Base-by-base conservation (phyloP, 2,888 invertebrate genomes). In the Drosophila leonis region DNA sequence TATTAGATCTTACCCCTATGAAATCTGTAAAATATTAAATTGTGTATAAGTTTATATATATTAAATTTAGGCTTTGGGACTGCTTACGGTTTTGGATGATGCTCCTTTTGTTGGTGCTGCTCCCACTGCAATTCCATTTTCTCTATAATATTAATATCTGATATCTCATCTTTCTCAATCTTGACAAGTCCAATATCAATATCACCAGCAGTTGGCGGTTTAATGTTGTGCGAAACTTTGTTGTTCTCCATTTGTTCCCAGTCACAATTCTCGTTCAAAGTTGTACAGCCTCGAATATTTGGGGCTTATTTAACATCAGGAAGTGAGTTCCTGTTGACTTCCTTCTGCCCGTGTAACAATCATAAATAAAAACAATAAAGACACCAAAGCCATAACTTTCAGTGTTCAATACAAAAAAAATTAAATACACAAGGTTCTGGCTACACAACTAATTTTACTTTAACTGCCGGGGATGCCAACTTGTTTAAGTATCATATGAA, bases 111-210 rank as follows among this genome's bases (percentile, higher is more conserved):
- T 15, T 46, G 66, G 5, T 27, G 33, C n/a, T 65, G 41, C 10
- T 67, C 67, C 67, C 67, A 67, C 10, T 49, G 66, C 49, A 67
- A 35, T 18, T 66, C 67, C 67, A 56, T 66, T 13, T 57, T 66
- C 2, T 67, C 49, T 35, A 49, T 8, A 9, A 35, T 57, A 57
- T 67, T 55, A 24, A 67, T 46, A 10, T 57, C 67, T 0, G 66
- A 10, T 4, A 31, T 18, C 1, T 29, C 41, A 33, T 67, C 41
- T 41, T 49, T 35, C 42, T 69, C 68, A 41, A 69, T 35, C n/a
- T 69, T 69, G 9, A 69, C 68, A 33, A 69, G 37, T 15, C 68
- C 69, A 54, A 69, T 41, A 41, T 69, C 68, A 37, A 69, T 69
- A 24, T 69, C 60, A 13, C 3, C 48, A 12, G 41, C 33, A n/a